Percentiles rank a stretch among this genome's conserved stretches.
Conservation (phyloP, 2,888 invertebrate species). For the Alitta virens region DNA sequence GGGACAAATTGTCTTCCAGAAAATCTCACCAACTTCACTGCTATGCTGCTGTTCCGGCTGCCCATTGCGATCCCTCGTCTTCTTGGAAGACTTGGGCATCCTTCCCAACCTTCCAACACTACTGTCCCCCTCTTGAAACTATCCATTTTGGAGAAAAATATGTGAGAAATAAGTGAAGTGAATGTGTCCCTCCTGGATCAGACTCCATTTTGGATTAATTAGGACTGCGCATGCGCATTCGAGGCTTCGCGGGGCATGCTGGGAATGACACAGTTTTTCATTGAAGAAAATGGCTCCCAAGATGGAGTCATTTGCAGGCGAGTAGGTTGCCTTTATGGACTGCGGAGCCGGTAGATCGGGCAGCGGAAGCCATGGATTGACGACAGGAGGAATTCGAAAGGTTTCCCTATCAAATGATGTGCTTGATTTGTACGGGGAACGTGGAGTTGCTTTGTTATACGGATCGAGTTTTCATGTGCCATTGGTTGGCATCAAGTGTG, state of each 20-base stretch:
- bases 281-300: slow-evolving; percentile 50
- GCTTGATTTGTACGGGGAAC: background rate
- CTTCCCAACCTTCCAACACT: background rate
- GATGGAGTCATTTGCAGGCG: slow-evolving; percentile 17
- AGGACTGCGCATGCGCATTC: slow-evolving; percentile 24
- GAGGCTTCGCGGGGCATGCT: slow-evolving; percentile 35
- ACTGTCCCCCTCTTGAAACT: slow-evolving; percentile 3
- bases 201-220: slow-evolving; percentile 26
- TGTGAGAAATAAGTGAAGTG: background rate
- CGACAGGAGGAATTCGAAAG: background rate
- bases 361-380: background rate
- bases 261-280: slow-evolving; percentile 53
- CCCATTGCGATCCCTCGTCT: slow-evolving; percentile 11
- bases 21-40: slow-evolving; percentile 8
- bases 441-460: too few relatives aligned
- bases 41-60: slow-evolving; percentile 5
- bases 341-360: background rate
- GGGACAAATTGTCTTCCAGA: background rate
- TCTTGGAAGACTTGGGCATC: slow-evolving; percentile 25
- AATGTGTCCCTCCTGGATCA: slow-evolving; percentile 21
- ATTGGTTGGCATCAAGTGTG: background rate
- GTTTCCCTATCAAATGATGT: slow-evolving; percentile 1
- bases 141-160: slow-evolving; percentile 3
- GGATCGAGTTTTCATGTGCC: background rate
- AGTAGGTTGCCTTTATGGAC: slow-evolving; percentile 7